phyloP scores from a whole-genome alignment of 2,113 vertebrate species.

The Apus apus region DNA sequence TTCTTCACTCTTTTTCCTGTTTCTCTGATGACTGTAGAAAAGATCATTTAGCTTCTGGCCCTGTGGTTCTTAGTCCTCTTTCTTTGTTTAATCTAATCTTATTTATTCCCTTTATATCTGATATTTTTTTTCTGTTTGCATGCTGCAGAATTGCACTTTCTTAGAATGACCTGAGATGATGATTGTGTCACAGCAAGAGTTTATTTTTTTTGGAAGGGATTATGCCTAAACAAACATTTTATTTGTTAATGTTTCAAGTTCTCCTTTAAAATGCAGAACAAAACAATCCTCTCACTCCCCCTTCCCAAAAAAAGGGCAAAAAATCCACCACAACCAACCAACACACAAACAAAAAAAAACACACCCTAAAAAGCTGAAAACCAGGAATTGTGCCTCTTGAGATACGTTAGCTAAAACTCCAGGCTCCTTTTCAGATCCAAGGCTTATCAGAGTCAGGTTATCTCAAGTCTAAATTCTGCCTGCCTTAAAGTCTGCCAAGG shows the following conservation, averaged over 20 bases:
- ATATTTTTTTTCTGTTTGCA: background rate
- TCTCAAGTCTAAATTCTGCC: background rate
- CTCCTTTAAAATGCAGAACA: background rate
- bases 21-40: background rate
- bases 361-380: background rate
- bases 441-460: background rate
- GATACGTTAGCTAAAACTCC: background rate
- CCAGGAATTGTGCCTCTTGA: background rate
- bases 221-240: background rate
- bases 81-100: background rate
- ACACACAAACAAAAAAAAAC: background rate
- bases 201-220: background rate
- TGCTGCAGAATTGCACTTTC: background rate
- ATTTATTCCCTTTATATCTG: background rate
- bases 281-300: too few species aligned
- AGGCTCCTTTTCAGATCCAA: background rate
- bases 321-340: too few species aligned
- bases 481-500: background rate
- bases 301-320: too few species aligned
- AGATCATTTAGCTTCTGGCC: background rate
- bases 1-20: accelerated
- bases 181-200: background rate
- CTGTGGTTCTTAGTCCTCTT: background rate
- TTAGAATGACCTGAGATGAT: background rate
- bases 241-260: background rate